Conservation (phyloP, 2,113 vertebrate species). For the Esox niger region DNA sequence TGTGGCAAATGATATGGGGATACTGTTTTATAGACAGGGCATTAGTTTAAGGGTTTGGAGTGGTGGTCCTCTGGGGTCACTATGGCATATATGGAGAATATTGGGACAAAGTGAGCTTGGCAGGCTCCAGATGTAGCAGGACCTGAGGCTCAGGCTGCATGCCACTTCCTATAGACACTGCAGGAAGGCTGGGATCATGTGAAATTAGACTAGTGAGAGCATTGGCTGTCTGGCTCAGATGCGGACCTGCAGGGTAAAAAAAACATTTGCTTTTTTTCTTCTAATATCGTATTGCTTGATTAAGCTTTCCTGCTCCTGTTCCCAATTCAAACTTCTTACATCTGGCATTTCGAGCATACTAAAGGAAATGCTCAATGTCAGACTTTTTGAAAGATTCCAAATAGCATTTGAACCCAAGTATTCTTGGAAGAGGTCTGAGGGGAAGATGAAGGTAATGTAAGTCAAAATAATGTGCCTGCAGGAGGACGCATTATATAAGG, state of each 20-base stretch:
- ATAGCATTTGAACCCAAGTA: no score
- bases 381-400: no score
- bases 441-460: conserved; percentile 48
- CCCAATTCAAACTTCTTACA: no score
- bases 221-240: conserved; percentile 7
- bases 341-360: no score
- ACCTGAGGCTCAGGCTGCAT: conserved; percentile 45
- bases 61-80: conserved; percentile 6
- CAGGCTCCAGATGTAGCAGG: conserved; percentile 55
- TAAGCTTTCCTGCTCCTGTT: no score
- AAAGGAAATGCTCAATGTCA: no score
- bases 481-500: conserved; percentile 72
- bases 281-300: no score
- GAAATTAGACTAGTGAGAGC: conserved; percentile 45
- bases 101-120: conserved; percentile 43
- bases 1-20: not conserved
- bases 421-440: conserved; percentile 40
- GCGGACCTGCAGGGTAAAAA: no score
- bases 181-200: conserved; percentile 38
- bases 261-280: no score
- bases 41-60: not conserved
- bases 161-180: conserved; percentile 59
- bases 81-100: conserved; percentile 35
- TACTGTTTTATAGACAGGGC: conserved; percentile 28
- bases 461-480: conserved; percentile 69